Evolutionary conservation across 2,888 invertebrate genomes (phyloP).

Genomic region (Brenthis daphne): DNA sequence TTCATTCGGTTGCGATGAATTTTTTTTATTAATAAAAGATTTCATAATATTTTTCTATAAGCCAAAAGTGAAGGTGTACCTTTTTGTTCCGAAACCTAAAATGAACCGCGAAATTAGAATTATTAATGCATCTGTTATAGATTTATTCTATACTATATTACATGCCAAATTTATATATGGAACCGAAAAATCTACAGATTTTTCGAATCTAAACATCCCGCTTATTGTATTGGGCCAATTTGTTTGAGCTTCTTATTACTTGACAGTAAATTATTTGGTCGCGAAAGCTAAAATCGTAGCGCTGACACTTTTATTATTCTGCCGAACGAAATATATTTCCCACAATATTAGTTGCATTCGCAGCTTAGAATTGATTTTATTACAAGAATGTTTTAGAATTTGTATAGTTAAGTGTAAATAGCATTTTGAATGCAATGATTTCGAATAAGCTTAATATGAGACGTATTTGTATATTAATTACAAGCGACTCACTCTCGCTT

Average conservation of each 20-base stretch:
- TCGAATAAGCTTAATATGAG: not conserved
- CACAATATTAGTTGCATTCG: not conserved
- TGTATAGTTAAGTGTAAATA: not conserved
- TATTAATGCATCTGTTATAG: too few relatives aligned
- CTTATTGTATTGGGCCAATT: not conserved
- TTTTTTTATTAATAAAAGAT: too few relatives aligned
- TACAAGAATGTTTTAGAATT: not conserved
- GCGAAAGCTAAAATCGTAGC: slow-evolving; percentile 6
- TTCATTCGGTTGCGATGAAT: too few relatives aligned
- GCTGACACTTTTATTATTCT: slow-evolving; percentile 18
- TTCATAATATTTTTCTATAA: too few relatives aligned
- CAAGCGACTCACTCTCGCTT: too few relatives aligned
- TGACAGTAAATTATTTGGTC: slow-evolving; percentile 22
- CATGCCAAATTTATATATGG: too few relatives aligned
- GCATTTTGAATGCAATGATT: too few relatives aligned
- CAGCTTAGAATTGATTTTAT: slow-evolving; percentile 3
- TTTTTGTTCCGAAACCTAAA: too few relatives aligned
- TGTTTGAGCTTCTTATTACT: not conserved
- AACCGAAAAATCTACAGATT: too few relatives aligned
- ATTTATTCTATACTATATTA: too few relatives aligned
- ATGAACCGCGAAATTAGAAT: too few relatives aligned
- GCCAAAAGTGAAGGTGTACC: too few relatives aligned
- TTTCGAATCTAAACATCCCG: not conserved
- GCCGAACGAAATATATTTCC: slow-evolving; percentile 1
- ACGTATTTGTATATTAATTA: not conserved